Base-by-base conservation (phyloP, 2,797 vertebrate species). In the Tangara arthus region DNA sequence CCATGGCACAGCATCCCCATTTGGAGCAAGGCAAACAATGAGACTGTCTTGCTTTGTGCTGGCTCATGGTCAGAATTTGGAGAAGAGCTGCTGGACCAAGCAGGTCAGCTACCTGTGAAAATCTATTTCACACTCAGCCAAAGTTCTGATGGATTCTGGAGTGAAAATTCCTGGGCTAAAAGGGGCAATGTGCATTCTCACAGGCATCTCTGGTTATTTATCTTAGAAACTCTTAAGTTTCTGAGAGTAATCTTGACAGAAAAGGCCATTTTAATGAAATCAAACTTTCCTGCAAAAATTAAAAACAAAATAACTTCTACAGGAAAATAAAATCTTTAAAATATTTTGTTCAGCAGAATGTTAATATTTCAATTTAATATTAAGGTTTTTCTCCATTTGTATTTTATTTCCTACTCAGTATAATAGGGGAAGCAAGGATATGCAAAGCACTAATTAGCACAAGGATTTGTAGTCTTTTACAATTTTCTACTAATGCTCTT, bases 361-460 rank as follows among this genome's bases (percentile, higher is more conserved):
- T 69, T 88, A 86, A 17, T 70, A 90, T 73, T 91, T 95, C 80
- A 76, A 71, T 57, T 72, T 47, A 89, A 63, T 61, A n/a, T 26
- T 56, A 81, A 34, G 13, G 26, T 15, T 57, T 60, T 69, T 70
- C 14, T 2, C 1, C 6, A 24, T 63, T 94, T 88, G 10, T 49
- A 52, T 87, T 93, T 95, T 94, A 87, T 94, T 96, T 93, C 42
- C n/a, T 20, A 22, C 73, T 79, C 76, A 63, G 26, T 30, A 17
- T 64, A 91, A 72, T 2, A 78, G 20, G 12, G 37, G 61, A 88
- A 94, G 55, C 41, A 85, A 42, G 35, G 64, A 87, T 82, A 61
- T 71, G 69, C 53, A 95, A 90, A 96, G 84, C 93, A 47, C 86
- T 96, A 97, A 97, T 97, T 97, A 95, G 84, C 89, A 94, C 79